Base-by-base conservation (phyloP, 64 coral and sea anemone species). In the Stichodactyla helianthus region DNA sequence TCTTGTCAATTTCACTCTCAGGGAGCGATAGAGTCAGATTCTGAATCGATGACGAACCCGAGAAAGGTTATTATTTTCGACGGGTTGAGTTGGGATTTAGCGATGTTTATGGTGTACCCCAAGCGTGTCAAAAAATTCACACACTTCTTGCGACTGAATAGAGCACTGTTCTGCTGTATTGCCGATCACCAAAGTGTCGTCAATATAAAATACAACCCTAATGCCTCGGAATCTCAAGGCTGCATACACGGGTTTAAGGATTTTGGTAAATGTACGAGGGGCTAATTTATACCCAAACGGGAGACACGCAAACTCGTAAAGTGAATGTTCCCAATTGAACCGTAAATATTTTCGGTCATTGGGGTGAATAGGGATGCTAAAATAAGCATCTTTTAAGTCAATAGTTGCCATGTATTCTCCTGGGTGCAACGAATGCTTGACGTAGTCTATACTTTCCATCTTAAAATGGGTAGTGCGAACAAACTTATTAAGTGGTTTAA, bases 61-160 rank as follows among this genome's bases (percentile, higher is more conserved):
- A 92, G 85, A 92, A 87, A 88, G 54, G 17, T 68, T 63, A 92
- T 87, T 83, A 81, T n/a, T 20, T 92, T 85, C 51, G 79, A 82
- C 51, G 90, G 90, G 77, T 79, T 54, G 51, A 87, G 79, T 31
- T 31, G 28, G 28, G 28, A 31, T 31, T 31, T 31, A 31, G 28
- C 28, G 28, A 31, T 31, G 28, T 82, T 82, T 20, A 92, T 60
- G 17, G 80, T 65, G 68, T 87, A 87, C 55, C 85, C 85, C 19
- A 92, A 20, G 87, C 79, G 77, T 61, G 74, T 61, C 55, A 57
- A 57, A 57, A 57, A 57, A 57, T 57, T 57, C 55, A 13, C 55
- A 57, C 71, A 77, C 31, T 44, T n/a, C 22, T 17, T 57, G 85
- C 57, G 77, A 77, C 0, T 82, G 79, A 16, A 16, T 18, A 52